Conservation (phyloP, 2,888 invertebrate genomes). For the Axea sp. region DNA sequence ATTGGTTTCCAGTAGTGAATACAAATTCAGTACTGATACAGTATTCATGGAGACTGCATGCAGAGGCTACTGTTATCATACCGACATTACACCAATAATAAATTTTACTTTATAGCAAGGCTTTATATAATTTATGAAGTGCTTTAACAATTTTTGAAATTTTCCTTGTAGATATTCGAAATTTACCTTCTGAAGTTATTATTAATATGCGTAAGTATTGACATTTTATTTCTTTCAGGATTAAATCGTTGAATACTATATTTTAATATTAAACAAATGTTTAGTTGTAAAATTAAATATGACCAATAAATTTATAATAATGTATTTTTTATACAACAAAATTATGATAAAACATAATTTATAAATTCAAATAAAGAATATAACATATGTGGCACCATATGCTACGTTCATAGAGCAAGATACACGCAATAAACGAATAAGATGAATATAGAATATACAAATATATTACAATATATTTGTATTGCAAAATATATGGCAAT, state of each 20-base stretch:
- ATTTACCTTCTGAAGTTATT: constrained; percentile 1
- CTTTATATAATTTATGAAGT: constrained; percentile 25
- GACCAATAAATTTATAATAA: too few species aligned
- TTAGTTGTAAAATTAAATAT: too few species aligned
- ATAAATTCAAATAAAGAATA: too few species aligned
- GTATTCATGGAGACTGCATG: constrained; percentile 46
- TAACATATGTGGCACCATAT: too few species aligned
- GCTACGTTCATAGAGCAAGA: too few species aligned
- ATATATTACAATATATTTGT: too few species aligned
- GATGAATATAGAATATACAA: too few species aligned
- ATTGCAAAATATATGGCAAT: too few species aligned
- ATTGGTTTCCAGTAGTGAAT: constrained; percentile 54
- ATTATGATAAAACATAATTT: too few species aligned
- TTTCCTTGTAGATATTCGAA: constrained; percentile 1
- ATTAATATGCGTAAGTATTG: constrained; percentile 1
- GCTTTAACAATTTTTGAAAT: constrained; percentile 16
- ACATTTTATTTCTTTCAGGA: background rate
- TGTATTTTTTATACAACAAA: too few species aligned
- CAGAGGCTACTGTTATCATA: constrained; percentile 40
- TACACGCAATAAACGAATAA: too few species aligned
- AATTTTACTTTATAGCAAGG: constrained; percentile 40
- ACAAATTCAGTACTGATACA: constrained; percentile 50
- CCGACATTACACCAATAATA: constrained; percentile 41
- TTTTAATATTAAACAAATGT: background rate
- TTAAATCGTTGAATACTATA: too few species aligned